A percentile compares a stretch with the other conserved stretches of the same genome.
Conservation (phyloP, 2,888 invertebrate genomes). For the Elysia crispata region DNA sequence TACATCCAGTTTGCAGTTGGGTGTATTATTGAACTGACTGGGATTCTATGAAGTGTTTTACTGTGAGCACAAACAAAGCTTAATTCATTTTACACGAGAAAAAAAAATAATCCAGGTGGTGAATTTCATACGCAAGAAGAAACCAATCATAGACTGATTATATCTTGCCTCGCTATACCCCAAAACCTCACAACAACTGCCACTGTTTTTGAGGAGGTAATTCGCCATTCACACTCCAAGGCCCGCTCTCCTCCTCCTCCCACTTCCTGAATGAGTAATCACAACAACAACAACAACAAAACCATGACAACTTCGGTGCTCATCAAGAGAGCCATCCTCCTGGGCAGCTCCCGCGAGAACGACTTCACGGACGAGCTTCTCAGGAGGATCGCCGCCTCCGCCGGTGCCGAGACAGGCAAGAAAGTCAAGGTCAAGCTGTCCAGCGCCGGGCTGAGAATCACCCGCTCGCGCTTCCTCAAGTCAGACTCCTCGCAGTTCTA, state of each 20-base stretch:
- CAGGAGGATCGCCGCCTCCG: slow-evolving; percentile 55
- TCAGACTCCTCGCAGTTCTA: slow-evolving; percentile 55
- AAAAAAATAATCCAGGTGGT: neutral
- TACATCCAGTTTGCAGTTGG: neutral
- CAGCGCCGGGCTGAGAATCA: slow-evolving; percentile 56
- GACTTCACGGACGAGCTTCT: slow-evolving; percentile 59
- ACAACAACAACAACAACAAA: slow-evolving; percentile 7
- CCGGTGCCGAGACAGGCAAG: slow-evolving; percentile 57
- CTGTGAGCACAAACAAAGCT: too few relatives aligned
- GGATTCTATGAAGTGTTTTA: too few relatives aligned
- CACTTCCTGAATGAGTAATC: neutral
- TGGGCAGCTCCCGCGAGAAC: slow-evolving; percentile 61
- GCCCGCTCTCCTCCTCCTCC: neutral
- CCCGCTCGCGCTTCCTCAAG: slow-evolving; percentile 55
- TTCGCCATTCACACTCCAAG: neutral
- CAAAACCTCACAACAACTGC: neutral
- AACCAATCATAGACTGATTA: too few relatives aligned
- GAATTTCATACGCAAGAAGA: neutral
- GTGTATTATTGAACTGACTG: too few relatives aligned
- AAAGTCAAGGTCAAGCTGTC: slow-evolving; percentile 61
- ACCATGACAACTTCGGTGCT: slow-evolving; percentile 38
- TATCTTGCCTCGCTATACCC: too few relatives aligned
- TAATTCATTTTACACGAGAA: too few relatives aligned
- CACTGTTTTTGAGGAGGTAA: neutral
- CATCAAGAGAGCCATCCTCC: slow-evolving; percentile 57